Percentiles rank a stretch among this genome's conserved stretches.
These are phyloP conservation scores for Cephalopterus ornatus DNA, from an alignment of 2,113 vertebrate genomes.

Conservation along the genomic window DNA sequence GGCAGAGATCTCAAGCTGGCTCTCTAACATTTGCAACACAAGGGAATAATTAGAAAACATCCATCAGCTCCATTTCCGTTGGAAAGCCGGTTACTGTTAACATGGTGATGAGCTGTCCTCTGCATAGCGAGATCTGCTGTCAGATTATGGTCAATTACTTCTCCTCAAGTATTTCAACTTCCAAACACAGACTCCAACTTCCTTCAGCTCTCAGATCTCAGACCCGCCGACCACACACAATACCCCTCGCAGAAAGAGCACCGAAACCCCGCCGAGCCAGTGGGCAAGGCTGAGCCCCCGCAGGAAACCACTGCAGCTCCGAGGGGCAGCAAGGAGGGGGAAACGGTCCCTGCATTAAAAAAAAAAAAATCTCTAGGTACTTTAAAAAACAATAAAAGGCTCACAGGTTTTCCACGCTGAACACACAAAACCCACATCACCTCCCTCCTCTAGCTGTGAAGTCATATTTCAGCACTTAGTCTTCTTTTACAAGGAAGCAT, in stretches of 20 bases:
- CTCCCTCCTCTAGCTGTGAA: neutral
- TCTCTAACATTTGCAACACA: slow-evolving; percentile 45
- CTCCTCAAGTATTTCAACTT: slow-evolving; percentile 28
- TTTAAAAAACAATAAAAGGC: neutral
- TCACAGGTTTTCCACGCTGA: neutral
- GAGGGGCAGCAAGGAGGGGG: neutral
- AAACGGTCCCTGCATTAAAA: neutral
- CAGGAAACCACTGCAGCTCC: neutral
- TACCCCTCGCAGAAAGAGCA: neutral
- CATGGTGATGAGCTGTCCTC: slow-evolving; percentile 57
- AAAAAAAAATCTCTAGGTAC: neutral
- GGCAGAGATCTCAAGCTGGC: slow-evolving; percentile 59
- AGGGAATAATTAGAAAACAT: slow-evolving; percentile 68
- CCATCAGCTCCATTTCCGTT: slow-evolving; percentile 60
- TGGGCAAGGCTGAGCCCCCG: neutral
- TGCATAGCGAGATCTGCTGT: slow-evolving; percentile 40
- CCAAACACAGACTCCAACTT: neutral
- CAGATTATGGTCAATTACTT: slow-evolving; percentile 56
- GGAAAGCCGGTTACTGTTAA: slow-evolving; percentile 26
- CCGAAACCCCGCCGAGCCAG: neutral
- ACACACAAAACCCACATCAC: neutral
- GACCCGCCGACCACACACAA: neutral
- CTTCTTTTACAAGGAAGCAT: neutral
- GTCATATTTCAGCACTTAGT: neutral
- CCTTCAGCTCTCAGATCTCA: slow-evolving; percentile 2